A percentile compares a stretch with the other conserved stretches of the same genome.
Conservation (phyloP, 2,797 vertebrate species). For the Scarus forsteni region DNA sequence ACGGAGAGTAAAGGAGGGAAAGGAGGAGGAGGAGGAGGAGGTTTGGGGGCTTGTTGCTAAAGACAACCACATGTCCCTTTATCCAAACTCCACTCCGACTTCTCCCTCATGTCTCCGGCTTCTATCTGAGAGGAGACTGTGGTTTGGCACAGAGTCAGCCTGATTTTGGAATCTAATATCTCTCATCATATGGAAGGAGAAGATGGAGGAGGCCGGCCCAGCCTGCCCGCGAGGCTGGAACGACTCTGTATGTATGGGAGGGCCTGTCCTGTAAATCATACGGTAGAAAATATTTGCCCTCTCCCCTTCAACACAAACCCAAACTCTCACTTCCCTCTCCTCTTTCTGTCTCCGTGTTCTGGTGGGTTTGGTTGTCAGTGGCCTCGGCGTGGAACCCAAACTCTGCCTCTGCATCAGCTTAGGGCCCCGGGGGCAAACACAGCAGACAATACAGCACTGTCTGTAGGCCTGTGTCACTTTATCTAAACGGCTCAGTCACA, state of each 20-base stretch:
- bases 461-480: slow-evolving; percentile 44
- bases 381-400: slow-evolving; percentile 49
- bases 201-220: slow-evolving; percentile 52
- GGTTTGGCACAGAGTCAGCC: slow-evolving; percentile 85
- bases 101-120: slow-evolving; percentile 78
- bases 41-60: slow-evolving; percentile 66
- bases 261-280: slow-evolving; percentile 72
- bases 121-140: slow-evolving; percentile 86
- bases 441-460: slow-evolving; percentile 73
- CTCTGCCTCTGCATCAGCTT: slow-evolving; percentile 75
- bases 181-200: slow-evolving; percentile 70
- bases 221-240: slow-evolving; percentile 59
- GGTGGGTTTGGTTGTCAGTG: slow-evolving; percentile 38
- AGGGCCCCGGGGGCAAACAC: slow-evolving; percentile 64
- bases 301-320: slow-evolving; percentile 59
- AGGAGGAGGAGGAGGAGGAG: slow-evolving; percentile 15
- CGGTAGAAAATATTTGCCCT: slow-evolving; percentile 57
- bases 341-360: slow-evolving; percentile 15
- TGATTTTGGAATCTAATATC: slow-evolving; percentile 78
- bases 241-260: slow-evolving; percentile 68
- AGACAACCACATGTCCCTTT: slow-evolving; percentile 87
- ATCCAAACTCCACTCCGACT: slow-evolving; percentile 65
- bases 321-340: slow-evolving; percentile 47
- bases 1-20: slow-evolving; percentile 15
- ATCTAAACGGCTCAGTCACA: slow-evolving; percentile 25